A percentile compares a stretch with the other conserved stretches of the same genome.
Evolutionary conservation across 2,888 invertebrate genomes (phyloP).

Genomic region (Apotomis turbidana): DNA sequence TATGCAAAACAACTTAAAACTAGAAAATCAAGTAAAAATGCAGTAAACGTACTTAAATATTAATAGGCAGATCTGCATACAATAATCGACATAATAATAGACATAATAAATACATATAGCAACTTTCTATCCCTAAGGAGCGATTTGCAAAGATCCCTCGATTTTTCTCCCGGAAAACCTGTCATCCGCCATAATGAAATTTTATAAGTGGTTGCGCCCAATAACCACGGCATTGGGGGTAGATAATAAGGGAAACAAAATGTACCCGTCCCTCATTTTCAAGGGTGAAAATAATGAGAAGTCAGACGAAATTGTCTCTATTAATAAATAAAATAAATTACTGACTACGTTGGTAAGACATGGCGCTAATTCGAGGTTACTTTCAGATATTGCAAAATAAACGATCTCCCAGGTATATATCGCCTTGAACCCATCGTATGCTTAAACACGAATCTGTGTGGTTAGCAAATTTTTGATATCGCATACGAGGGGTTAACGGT

Average conservation of each 20-base stretch:
- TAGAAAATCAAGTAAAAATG: no score
- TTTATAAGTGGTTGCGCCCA: slow-evolving; percentile 37
- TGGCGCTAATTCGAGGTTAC: no score
- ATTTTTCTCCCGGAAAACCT: slow-evolving; percentile 3
- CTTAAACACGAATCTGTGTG: no score
- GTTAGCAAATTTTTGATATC: no score
- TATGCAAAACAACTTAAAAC: no score
- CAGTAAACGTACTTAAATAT: no score
- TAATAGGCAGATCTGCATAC: background rate
- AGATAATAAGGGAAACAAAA: slow-evolving; percentile 23
- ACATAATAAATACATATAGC: background rate
- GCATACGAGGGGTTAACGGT: no score
- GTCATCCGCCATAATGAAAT: slow-evolving; percentile 21
- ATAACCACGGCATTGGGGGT: slow-evolving; percentile 22
- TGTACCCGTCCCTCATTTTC: slow-evolving; percentile 15
- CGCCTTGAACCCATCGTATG: no score
- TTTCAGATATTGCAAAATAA: no score
- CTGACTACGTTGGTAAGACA: no score
- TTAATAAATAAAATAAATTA: background rate
- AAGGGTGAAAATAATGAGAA: slow-evolving; percentile 28
- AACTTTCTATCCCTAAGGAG: background rate
- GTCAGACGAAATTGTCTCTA: slow-evolving; percentile 12
- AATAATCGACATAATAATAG: no score
- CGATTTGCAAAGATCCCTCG: slow-evolving; percentile 1
- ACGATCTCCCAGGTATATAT: no score